A percentile compares a stretch with the other conserved stretches of the same genome.
Evolutionary conservation across 1,140 invertebrate species (phyloP).

Genomic region (Venturia canescens): DNA sequence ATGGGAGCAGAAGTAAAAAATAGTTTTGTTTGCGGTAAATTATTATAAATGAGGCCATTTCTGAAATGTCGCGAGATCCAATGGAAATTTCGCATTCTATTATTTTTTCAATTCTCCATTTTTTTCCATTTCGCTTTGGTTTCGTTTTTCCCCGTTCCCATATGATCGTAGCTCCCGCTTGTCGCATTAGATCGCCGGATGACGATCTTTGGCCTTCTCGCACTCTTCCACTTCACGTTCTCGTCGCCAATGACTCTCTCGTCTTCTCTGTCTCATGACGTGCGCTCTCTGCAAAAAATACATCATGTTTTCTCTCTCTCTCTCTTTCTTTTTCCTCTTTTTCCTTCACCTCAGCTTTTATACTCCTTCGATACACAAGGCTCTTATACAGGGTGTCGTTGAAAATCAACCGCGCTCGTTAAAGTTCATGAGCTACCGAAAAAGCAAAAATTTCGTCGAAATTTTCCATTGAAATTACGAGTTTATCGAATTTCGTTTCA

Average conservation of each 20-base stretch:
- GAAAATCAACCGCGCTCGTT: background rate
- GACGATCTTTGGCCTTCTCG: background rate
- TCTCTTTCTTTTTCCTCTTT: background rate
- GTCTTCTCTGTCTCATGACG: background rate
- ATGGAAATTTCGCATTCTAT: too few relatives aligned
- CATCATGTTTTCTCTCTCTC: background rate
- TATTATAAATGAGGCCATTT: too few relatives aligned
- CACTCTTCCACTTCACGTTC: background rate
- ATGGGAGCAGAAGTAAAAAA: too few relatives aligned
- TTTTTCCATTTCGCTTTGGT: background rate
- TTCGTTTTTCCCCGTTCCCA: background rate
- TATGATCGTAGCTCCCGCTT: background rate
- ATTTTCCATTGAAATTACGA: too few relatives aligned
- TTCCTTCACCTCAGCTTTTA: background rate
- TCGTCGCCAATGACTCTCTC: too few relatives aligned
- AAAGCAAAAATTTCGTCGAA: too few relatives aligned
- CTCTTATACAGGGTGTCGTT: conserved; percentile 1
- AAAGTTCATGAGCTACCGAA: background rate
- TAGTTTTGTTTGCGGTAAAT: too few relatives aligned
- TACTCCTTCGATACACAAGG: background rate
- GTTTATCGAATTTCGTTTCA: too few relatives aligned
- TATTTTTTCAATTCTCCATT: too few relatives aligned
- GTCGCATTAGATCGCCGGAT: background rate
- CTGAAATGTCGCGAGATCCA: too few relatives aligned
- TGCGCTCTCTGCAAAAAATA: background rate